Percentiles rank a stretch among this genome's conserved stretches.
Conservation (phyloP, 2,113 vertebrate species). For the Pogonocichla stellata region DNA sequence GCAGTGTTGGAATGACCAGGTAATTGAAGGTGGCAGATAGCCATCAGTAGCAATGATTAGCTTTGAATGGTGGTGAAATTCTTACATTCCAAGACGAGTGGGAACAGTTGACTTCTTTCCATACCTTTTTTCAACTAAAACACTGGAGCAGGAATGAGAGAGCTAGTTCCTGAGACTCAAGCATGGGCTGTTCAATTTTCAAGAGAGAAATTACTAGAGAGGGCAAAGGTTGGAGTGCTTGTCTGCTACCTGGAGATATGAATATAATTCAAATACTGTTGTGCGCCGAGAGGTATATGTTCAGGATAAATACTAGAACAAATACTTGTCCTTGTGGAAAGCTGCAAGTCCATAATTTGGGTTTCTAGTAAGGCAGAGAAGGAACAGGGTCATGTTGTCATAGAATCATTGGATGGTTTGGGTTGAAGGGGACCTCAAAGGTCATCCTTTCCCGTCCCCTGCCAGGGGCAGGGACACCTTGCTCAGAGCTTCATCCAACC, state of each 20-base stretch:
- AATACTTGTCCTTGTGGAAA: neutral
- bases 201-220: neutral
- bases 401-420: neutral
- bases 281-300: accelerated
- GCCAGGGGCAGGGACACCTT: neutral
- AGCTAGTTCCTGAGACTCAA: neutral
- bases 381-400: neutral
- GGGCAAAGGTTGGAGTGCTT: neutral
- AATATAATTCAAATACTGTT: neutral
- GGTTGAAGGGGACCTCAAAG: neutral
- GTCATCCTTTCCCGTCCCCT: neutral
- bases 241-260: neutral
- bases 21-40: neutral
- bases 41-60: neutral
- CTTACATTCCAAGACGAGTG: neutral
- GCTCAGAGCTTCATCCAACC: neutral
- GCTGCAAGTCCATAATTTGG: neutral
- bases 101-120: neutral
- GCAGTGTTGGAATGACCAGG: neutral
- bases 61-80: neutral
- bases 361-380: neutral
- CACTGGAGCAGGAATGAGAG: neutral
- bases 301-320: neutral
- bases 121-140: neutral
- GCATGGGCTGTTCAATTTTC: neutral